Conservation (phyloP, 2,113 vertebrate genomes). For the Dryoscopus gambensis region DNA sequence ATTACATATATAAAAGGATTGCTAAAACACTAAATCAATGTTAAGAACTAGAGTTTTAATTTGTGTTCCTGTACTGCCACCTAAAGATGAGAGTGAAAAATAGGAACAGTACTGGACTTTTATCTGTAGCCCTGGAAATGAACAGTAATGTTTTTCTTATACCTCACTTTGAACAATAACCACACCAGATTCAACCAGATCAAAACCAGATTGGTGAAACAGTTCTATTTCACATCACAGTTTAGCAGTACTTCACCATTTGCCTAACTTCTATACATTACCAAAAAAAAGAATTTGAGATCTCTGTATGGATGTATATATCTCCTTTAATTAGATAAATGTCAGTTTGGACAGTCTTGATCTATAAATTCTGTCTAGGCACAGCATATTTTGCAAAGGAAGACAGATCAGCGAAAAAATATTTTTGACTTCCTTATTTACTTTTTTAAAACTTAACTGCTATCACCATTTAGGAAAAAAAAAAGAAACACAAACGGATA, state of each 20-base stretch:
- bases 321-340: not conserved
- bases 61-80: constrained; percentile 61
- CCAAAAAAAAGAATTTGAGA: not conserved
- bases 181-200: not conserved
- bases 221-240: not conserved
- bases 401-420: not conserved
- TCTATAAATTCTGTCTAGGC: not conserved
- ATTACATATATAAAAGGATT: not conserved
- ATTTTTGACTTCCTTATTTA: not conserved
- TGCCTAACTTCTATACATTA: not conserved
- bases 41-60: not conserved
- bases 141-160: not conserved
- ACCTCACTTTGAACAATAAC: not conserved
- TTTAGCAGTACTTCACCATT: not conserved
- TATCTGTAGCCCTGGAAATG: not conserved
- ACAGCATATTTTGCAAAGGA: not conserved
- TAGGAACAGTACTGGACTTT: not conserved
- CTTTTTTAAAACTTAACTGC: not conserved
- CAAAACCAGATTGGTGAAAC: not conserved
- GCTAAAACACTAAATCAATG: not conserved
- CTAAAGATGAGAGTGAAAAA: constrained; percentile 40
- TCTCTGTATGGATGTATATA: not conserved
- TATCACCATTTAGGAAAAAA: not conserved
- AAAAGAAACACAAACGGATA: not conserved
- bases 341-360: not conserved